Percentiles rank a stretch among this genome's conserved stretches.
phyloP scores from a whole-genome alignment of 2,797 vertebrate species.

The Graptemys geographica region DNA sequence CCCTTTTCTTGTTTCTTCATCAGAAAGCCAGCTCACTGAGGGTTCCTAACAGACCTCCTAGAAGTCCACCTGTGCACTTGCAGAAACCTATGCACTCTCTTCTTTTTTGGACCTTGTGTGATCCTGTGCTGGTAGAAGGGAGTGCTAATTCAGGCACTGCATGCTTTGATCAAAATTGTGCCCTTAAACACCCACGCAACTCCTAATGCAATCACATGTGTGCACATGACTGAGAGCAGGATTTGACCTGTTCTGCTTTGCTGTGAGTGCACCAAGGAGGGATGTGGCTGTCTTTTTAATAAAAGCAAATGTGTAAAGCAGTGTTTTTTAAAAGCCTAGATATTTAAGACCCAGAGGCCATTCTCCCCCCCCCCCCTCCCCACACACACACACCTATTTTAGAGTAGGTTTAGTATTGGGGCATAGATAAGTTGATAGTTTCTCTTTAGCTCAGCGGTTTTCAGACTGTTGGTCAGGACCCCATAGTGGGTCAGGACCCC shows the following conservation, averaged over 20 bases:
- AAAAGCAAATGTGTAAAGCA: background rate
- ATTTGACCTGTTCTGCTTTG: background rate
- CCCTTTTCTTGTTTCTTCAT: background rate
- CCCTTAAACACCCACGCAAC: conserved; percentile 26
- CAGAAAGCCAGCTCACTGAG: accelerated
- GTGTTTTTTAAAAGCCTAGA: background rate
- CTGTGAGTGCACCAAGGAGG: background rate
- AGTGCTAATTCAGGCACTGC: background rate
- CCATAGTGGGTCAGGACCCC: no score
- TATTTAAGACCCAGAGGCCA: background rate
- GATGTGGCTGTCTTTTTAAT: background rate
- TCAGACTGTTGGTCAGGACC: no score
- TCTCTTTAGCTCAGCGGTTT: background rate
- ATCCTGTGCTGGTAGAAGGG: background rate
- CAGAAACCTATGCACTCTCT: accelerated
- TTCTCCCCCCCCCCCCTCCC: no score
- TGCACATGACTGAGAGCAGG: background rate
- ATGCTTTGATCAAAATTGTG: background rate
- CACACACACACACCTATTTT: background rate
- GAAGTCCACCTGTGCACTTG: background rate
- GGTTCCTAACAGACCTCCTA: background rate
- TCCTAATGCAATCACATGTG: conserved; percentile 24
- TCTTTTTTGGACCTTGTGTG: background rate
- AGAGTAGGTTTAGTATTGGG: background rate
- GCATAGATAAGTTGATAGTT: background rate